A percentile compares a stretch with the other conserved stretches of the same genome.
These are phyloP conservation scores for Aricia agestis DNA, from an alignment of 1,140 invertebrate genomes.

Conservation along the genomic window DNA sequence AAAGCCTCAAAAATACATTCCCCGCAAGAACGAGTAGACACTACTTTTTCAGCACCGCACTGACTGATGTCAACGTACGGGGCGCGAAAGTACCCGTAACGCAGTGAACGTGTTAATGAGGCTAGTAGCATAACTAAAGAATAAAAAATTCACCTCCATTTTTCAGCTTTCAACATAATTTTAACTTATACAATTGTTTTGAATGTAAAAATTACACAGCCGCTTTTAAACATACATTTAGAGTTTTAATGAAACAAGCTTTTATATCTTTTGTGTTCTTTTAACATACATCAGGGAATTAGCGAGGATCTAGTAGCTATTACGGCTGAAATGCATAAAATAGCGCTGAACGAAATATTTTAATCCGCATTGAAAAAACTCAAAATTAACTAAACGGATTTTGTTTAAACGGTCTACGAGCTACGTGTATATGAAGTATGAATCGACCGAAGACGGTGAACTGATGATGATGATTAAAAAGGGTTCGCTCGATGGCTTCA, in stretches of 20 bases:
- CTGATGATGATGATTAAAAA: background rate
- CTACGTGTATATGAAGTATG: background rate
- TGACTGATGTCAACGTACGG: too few relatives aligned
- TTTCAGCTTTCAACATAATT: constrained; percentile 1
- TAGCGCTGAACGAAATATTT: background rate
- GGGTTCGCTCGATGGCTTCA: background rate
- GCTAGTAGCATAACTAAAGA: background rate
- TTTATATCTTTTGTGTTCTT: constrained; percentile 13
- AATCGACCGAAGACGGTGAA: background rate
- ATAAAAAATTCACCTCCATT: background rate
- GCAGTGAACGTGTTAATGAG: constrained; percentile 6
- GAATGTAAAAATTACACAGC: constrained; percentile 8
- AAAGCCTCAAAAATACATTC: too few relatives aligned
- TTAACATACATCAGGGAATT: background rate
- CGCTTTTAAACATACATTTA: background rate
- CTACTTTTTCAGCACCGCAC: too few relatives aligned
- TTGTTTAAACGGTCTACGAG: too few relatives aligned
- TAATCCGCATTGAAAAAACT: background rate
- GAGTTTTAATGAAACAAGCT: background rate
- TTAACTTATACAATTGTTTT: constrained; percentile 7
- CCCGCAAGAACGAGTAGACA: too few relatives aligned
- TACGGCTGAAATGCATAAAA: background rate
- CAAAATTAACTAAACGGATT: too few relatives aligned
- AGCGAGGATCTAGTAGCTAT: background rate
- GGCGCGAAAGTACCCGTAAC: too few relatives aligned